phyloP scores from a whole-genome alignment of 1,140 invertebrate genomes.

The Theocolax elegans region DNA sequence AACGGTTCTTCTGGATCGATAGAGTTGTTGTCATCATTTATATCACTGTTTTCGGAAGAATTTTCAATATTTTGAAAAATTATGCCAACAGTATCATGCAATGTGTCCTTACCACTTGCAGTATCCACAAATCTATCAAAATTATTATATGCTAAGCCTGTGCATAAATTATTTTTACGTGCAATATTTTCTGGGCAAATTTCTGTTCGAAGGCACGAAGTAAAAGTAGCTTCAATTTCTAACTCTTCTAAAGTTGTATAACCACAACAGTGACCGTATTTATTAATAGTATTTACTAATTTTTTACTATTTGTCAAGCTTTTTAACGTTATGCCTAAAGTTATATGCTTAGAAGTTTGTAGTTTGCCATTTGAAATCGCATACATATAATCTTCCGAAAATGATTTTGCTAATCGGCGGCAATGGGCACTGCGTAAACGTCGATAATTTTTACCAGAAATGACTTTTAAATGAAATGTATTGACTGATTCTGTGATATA shows the following conservation, averaged over 20 bases:
- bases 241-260: conserved; percentile 49
- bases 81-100: too few species aligned
- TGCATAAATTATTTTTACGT: conserved; percentile 44
- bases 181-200: conserved; percentile 50
- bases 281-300: conserved; percentile 49
- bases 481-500: too few species aligned
- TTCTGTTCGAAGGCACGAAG: neutral
- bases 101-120: too few species aligned
- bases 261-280: conserved; percentile 49
- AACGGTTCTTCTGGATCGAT: too few species aligned
- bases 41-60: too few species aligned
- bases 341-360: conserved; percentile 53
- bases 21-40: too few species aligned
- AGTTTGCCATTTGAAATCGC: conserved; percentile 42
- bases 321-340: conserved; percentile 50
- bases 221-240: conserved; percentile 44
- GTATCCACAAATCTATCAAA: too few species aligned
- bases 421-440: too few species aligned
- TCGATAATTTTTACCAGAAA: too few species aligned
- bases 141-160: conserved; percentile 56
- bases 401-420: neutral
- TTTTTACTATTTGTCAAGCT: conserved; percentile 51
- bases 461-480: too few species aligned
- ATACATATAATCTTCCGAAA: neutral
- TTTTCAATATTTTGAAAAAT: too few species aligned